Base-by-base conservation (phyloP, 2,888 invertebrate genomes). In the Sceliomorpha sp. region DNA sequence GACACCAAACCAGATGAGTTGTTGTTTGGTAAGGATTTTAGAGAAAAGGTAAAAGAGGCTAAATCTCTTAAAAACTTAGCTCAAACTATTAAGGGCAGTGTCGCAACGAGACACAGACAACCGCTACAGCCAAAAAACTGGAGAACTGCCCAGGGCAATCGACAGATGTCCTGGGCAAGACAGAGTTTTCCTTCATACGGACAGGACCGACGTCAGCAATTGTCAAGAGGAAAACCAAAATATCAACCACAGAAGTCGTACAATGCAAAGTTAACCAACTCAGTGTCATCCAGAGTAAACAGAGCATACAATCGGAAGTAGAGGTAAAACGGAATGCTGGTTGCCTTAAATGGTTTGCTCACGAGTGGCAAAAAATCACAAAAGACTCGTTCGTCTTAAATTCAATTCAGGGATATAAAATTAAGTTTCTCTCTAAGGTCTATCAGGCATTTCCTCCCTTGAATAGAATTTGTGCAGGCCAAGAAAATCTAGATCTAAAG, bases 291-390 rank as follows among this genome's bases (percentile, higher is more conserved):
- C 24, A 24, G 24, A 24, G 7, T 7, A 4, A 24, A 7, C 24
- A 24, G 24, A 24, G 3, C 4, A 5, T 24, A 24, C 24, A 24
- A 7, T 24, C 24, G 36, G 14, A 24, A 5, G 20, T 36, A 50
- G 50, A 50, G 50, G 50, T 50, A 50, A 50, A 31, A 12, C 10
- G 14, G 12, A 32, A 29, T 10, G 24, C 24, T 24, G 58, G 32
- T 8, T 17, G 48, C 24, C 31, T 48, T 7, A 31, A 39, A 48
- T 14, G 31, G 39, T 59, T 40, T 17, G 8, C 48, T 7, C 7
- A 12, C 1, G 31, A 39, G 15, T 59, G 34, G 40, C 3, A 40
- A 40, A 26, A 32, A 17, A 59, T 48, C 29, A 59, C 42, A 37
- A 36, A 48, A 13, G 40, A 59, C 20, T 14, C 15, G 17, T 48